Percentiles rank a stretch among this genome's conserved stretches.
phyloP scores from a whole-genome alignment of 2,888 invertebrate genomes.

The Parascotia fuliginaria region DNA sequence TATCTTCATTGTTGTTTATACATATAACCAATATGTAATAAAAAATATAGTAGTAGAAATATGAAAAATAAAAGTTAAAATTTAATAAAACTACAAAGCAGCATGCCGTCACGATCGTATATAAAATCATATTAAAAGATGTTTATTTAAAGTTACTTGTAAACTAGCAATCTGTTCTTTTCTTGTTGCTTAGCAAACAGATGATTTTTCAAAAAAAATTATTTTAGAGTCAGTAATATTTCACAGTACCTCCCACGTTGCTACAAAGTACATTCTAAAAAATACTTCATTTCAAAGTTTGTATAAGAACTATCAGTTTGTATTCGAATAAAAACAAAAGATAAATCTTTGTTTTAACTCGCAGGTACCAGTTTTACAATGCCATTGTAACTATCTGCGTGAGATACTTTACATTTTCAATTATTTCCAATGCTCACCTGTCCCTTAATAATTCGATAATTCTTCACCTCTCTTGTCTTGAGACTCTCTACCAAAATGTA shows the following conservation, averaged over 20 bases:
- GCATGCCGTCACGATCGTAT: conserved; percentile 76
- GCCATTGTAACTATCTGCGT: conserved; percentile 49
- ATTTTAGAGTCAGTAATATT: conserved; percentile 14
- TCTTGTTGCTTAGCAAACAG: conserved; percentile 27
- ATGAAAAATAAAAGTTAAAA: background rate
- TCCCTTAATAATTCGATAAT: conserved; percentile 57
- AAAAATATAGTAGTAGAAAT: background rate
- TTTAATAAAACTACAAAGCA: conserved; percentile 13
- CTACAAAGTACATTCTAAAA: conserved; percentile 12
- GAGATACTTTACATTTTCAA: conserved; percentile 45
- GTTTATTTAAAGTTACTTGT: conserved; percentile 14
- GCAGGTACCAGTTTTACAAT: conserved; percentile 60
- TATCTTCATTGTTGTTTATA: too few species aligned
- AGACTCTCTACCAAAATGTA: conserved; percentile 50
- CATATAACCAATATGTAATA: background rate
- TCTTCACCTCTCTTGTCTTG: conserved; percentile 55
- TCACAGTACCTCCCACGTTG: conserved; percentile 64
- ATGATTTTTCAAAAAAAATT: conserved; percentile 13
- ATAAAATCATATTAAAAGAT: conserved; percentile 23
- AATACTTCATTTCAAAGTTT: conserved; percentile 37
- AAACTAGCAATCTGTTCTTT: conserved; percentile 72
- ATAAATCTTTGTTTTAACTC: conserved; percentile 65
- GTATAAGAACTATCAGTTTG: conserved; percentile 40
- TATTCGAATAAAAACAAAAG: conserved; percentile 55
- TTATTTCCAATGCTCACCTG: conserved; percentile 63